Percentiles rank a stretch among this genome's conserved stretches.
Conservation (phyloP, 2,888 invertebrate species). For the Cepaea hortensis region DNA sequence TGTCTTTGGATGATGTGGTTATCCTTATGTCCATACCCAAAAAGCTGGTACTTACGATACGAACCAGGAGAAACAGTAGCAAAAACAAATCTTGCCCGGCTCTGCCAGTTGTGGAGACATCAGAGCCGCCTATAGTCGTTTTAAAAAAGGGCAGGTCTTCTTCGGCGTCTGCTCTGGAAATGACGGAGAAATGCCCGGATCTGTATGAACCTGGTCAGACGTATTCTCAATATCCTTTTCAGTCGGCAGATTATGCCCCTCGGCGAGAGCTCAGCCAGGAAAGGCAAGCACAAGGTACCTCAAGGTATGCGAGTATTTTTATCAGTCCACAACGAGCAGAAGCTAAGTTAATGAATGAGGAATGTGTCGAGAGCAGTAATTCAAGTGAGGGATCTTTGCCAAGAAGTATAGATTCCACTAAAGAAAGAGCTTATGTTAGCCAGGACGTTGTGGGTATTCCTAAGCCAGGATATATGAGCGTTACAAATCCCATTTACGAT, state of each 20-base stretch:
- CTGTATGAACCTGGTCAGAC: conserved; percentile 60
- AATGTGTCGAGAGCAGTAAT: conserved; percentile 66
- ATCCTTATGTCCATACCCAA: conserved; percentile 99
- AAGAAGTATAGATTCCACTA: conserved; percentile 65
- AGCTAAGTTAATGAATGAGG: conserved; percentile 66
- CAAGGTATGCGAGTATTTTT: conserved; percentile 71
- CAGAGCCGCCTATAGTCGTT: conserved; percentile 72
- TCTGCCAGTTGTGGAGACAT: conserved; percentile 68
- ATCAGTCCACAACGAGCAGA: conserved; percentile 70
- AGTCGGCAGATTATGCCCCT: conserved; percentile 47
- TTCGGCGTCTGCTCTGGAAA: conserved; percentile 71
- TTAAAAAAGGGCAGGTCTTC: conserved; percentile 72
- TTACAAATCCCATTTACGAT: conserved; percentile 48
- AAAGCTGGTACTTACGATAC: conserved; percentile 93
- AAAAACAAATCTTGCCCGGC: conserved; percentile 72
- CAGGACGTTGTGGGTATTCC: conserved; percentile 54
- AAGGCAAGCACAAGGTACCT: conserved; percentile 54
- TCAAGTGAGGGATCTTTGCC: conserved; percentile 71
- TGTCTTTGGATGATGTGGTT: conserved; percentile 99
- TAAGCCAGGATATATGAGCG: conserved; percentile 36
- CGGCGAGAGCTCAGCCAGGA: conserved; percentile 31
- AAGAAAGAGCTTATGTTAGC: conserved; percentile 49
- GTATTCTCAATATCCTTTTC: conserved; percentile 59
- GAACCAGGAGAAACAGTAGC: conserved; percentile 70
- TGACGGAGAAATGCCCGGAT: conserved; percentile 72